Base-by-base conservation (phyloP, 23 tunicate genomes). In the Styela clava region DNA sequence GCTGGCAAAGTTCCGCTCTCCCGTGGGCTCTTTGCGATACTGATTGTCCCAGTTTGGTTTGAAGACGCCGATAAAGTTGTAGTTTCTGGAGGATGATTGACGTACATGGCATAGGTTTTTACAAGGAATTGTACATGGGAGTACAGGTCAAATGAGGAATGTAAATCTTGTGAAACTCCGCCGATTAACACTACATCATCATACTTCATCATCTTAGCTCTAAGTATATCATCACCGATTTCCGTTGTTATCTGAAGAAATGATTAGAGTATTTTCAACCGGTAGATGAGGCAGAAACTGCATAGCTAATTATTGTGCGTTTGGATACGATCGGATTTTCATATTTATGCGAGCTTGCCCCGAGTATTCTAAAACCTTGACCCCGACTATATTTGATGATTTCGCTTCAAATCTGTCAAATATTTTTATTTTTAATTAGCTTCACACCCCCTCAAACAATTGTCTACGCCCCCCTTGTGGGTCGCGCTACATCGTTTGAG, bases 141-240 rank as follows among this genome's bases (percentile, higher is more conserved):
- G 37, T 30, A 71, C 5, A 71, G 16, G 5, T 71, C 77, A 35
- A 19, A 34, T 3, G 77, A 71, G 32, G 35, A 35, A 16, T 28
- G 24, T 3, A 32, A 7, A 34, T 71, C 24, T 71, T 32, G 77
- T 71, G 77, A 31, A 32, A 32, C 34, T 34, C 37, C 77, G 32
- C 77, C 77, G 7, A 76, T 26, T 1, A 76, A 29, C 5, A 33
- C 64, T n/a, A 76, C 81, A 24, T 76, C 81, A 44, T 76, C 81
- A 56, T 76, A 76, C 33, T 68, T 76, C 65, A 76, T 44, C 81
- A 76, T 76, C 27, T 56, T 56, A 18, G 81, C 19, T 36, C 52
- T 16, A 20, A 44, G 16, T 21, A 76, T 76, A 27, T 76, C 81
- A 24, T 52, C 65, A 7, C 81, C 81, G 3, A 76, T 52, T 44